Evolutionary conservation across 1,140 invertebrate genomes (phyloP).

Genomic region (Mercenaria mercenaria): DNA sequence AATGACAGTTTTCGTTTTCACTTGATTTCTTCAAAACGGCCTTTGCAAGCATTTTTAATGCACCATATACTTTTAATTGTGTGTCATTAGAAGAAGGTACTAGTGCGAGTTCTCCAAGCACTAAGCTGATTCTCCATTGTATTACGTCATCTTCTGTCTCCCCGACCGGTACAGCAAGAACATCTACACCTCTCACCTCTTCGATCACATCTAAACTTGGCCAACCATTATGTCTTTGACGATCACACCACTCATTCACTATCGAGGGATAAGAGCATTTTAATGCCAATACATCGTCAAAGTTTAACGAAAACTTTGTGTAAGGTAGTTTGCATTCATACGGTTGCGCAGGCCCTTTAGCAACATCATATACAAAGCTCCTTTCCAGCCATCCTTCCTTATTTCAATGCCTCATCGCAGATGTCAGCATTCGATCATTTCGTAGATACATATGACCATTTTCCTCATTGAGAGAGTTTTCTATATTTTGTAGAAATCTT

Average conservation of each 20-base stretch:
- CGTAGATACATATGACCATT: background rate
- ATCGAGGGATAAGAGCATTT: background rate
- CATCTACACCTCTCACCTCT: background rate
- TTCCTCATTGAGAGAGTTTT: background rate
- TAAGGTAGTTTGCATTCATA: background rate
- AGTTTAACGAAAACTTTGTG: background rate
- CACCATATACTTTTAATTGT: constrained; percentile 40
- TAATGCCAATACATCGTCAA: constrained; percentile 5
- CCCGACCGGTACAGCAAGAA: constrained; percentile 13
- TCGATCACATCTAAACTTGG: background rate
- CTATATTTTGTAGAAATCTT: background rate
- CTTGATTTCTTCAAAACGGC: background rate
- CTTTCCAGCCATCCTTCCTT: background rate
- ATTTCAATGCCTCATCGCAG: background rate
- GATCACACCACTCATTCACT: background rate
- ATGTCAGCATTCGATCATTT: background rate
- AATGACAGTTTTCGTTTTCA: background rate
- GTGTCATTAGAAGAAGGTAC: constrained; percentile 16
- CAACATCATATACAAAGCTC: background rate
- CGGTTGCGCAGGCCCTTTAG: background rate
- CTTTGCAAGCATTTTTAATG: constrained; percentile 33
- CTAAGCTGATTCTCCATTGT: constrained; percentile 35
- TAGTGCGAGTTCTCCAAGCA: background rate
- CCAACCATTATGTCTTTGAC: background rate
- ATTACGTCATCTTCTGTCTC: background rate